A percentile compares a stretch with the other conserved stretches of the same genome.
These are phyloP conservation scores for Ophiodon elongatus DNA, from an alignment of 2,113 vertebrate species.

Conservation along the genomic window DNA sequence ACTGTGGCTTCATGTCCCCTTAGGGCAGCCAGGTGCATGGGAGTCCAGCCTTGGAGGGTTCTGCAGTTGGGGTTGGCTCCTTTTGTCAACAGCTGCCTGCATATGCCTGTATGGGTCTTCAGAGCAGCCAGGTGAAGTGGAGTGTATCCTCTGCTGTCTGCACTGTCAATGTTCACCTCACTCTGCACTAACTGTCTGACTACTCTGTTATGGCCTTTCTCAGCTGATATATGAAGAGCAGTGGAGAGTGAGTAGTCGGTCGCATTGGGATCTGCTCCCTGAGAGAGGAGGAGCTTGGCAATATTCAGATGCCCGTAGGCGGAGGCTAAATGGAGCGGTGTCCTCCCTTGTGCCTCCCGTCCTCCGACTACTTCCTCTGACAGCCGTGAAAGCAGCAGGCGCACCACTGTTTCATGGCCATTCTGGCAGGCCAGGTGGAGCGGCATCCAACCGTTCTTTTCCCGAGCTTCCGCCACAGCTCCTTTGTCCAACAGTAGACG, in stretches of 20 bases:
- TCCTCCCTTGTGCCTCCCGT: conserved; percentile 80
- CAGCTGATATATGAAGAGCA: conserved; percentile 86
- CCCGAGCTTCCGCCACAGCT: conserved; percentile 75
- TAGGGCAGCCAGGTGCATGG: conserved; percentile 87
- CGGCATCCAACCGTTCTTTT: conserved; percentile 86
- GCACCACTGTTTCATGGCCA: conserved; percentile 87
- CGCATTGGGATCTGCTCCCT: conserved; percentile 83
- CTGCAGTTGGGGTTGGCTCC: conserved; percentile 79
- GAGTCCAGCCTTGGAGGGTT: conserved; percentile 87
- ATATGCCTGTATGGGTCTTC: conserved; percentile 87
- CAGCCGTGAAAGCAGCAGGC: conserved; percentile 86
- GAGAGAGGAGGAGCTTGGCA: conserved; percentile 86
- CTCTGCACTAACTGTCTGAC: conserved; percentile 85
- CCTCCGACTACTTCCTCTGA: conserved; percentile 68
- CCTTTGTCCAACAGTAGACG: conserved; percentile 86
- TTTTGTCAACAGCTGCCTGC: conserved; percentile 85
- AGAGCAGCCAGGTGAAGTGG: conserved; percentile 87
- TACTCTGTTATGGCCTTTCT: conserved; percentile 87
- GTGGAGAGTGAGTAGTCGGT: conserved; percentile 81
- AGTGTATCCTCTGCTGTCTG: conserved; percentile 81
- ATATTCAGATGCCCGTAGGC: conserved; percentile 86
- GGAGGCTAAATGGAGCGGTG: conserved; percentile 86
- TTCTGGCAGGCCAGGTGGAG: conserved; percentile 91
- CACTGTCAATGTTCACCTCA: conserved; percentile 61
- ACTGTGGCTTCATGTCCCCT: conserved; percentile 85